Evolutionary conservation across 2,888 invertebrate species (phyloP), one percentile per base, ranked within the genome.

Genomic region (Megastigmus dorsalis): DNA sequence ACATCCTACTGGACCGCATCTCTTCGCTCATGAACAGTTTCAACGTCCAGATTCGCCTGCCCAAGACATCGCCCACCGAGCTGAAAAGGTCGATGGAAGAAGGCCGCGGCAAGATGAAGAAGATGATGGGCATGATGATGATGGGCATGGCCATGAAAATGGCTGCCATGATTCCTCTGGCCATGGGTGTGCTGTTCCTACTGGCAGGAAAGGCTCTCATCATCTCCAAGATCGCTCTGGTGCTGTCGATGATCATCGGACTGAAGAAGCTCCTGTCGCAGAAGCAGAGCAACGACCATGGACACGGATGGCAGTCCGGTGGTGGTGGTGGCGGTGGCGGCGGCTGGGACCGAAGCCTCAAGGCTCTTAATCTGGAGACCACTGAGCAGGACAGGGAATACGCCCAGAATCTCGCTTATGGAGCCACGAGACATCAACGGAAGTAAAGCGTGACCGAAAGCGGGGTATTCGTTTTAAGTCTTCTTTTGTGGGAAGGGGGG

Each of bases 71-170:
- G 5, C 91, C 93, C 1, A 89, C 91, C 50, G 94, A 94, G 75
- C 88, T 94, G 18, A 92, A 93, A 79, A 90, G 92, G 18, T 92
- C 93, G 45, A 88, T 94, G 54, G 95, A 94, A 87, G 95, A 95
- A 91, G 95, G 94, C 81, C 92, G 95, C 78, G 94, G 94, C 2
- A 94, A 95, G 88, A 95, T 95, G 94, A 95, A 95, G 90, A 95
- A 95, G 83, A 95, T 95, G 94, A 95, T 95, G 95, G 92, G 93
- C 38, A 95, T 94, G 92, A 94, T 96, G 94, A 94, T 95, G 93
- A 95, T 95, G 94, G 95, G 95, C 5, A 92, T 93, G 79, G 93
- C 93, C 3, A 95, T 95, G 91, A 95, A 95, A 88, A 92, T 95
- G 92, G 93, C 93, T 20, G 94, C 94, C 2, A 89, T 95, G 90